Conservation (phyloP, 2,113 vertebrate genomes). For the Actenoides lindsayi region DNA sequence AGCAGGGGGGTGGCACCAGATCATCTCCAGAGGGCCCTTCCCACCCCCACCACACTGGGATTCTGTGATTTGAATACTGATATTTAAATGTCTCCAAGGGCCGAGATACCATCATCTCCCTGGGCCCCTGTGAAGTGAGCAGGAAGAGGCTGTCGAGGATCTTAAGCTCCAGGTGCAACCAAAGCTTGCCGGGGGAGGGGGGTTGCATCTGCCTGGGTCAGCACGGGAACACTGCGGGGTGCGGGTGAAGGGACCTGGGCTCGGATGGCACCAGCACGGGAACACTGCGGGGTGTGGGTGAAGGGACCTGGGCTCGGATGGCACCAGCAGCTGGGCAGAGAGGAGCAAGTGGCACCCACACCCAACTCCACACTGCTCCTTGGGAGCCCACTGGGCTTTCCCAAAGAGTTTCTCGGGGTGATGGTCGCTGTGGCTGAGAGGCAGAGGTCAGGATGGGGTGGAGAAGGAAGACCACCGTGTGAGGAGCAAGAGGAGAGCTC, state of each 20-base stretch:
- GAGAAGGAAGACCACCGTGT: neutral
- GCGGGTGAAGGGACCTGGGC: neutral
- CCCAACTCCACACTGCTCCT: rapidly evolving
- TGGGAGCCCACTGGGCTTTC: neutral
- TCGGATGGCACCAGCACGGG: rapidly evolving
- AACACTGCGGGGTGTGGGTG: rapidly evolving
- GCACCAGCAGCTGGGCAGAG: rapidly evolving
- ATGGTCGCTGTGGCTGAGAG: neutral
- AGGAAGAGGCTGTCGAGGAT: neutral
- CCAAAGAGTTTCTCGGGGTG: neutral
- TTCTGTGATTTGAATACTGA: rapidly evolving
- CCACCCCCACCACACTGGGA: no score
- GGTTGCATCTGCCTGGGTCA: neutral
- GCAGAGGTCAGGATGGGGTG: neutral
- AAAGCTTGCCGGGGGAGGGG: neutral
- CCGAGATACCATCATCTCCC: neutral
- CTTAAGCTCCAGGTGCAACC: neutral
- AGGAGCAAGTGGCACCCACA: neutral
- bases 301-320: rapidly evolving
- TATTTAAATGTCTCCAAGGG: neutral
- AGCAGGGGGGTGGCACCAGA: no score
- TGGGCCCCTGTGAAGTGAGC: neutral
- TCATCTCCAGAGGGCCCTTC: no score
- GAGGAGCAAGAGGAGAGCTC: neutral
- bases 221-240: rapidly evolving